Base-by-base conservation (phyloP, 2,888 invertebrate species). In the Branchellion lobata region DNA sequence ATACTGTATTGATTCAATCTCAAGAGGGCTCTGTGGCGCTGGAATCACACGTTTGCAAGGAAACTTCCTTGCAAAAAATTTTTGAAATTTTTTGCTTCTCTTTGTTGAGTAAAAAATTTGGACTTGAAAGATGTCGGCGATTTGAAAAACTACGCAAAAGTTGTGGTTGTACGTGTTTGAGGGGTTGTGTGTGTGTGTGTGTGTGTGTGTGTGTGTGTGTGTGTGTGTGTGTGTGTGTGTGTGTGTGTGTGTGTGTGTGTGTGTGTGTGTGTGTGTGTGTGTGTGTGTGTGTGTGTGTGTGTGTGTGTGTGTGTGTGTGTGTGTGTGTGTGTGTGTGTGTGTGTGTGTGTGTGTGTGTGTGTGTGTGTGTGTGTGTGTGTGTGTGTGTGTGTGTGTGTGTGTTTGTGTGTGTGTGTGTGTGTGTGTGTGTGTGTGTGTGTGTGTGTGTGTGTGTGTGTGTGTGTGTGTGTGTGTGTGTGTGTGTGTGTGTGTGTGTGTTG, bases 231-330 rank as follows among this genome's bases (percentile, higher is more conserved):
- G 40, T 40, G 40, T 40, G 40, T 40, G 40, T 40, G 40, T 40
- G 40, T 40, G 40, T 40, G 40, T 40, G 40, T 40, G 40, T 40
- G 40, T 40, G 40, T 40, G 40, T 65, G 27, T 65, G 65, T 27
- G 65, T 65, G 29, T 65, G 65, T 65, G n/a, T 65, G 65, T 65
- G 29, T 65, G 65, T 65, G 29, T 65, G 65, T 65, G n/a, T 65
- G 29, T 65, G n/a, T n/a, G 65, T 65, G n/a, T 65, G 29, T 29
- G 29, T 65, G 65, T 65, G n/a, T 65, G 65, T 65, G 65, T 65
- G 29, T 65, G 27, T 27, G 29, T 65, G 65, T 65, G 29, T 65
- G 29, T 65, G 65, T 65, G 27, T 29, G 29, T 27, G 65, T 65
- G n/a, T 65, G 29, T 65, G n/a, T 65, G 65, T 65, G 29, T 65